Conservation (phyloP, 2,888 invertebrate genomes). For the Empis stercorea region DNA sequence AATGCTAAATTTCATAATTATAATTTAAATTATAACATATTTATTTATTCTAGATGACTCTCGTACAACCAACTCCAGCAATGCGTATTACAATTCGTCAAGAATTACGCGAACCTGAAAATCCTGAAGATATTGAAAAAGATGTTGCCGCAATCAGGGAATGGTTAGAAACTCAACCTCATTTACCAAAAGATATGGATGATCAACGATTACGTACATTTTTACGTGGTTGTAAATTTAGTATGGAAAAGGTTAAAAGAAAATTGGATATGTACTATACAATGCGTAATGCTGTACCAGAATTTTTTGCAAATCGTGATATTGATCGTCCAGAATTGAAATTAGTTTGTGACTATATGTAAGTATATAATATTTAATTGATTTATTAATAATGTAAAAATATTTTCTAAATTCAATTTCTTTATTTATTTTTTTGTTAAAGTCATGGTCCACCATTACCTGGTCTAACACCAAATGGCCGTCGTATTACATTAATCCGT, state of each 20-base stretch:
- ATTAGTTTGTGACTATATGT: constrained; percentile 56
- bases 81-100: constrained; percentile 52
- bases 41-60: constrained; percentile 38
- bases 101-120: constrained; percentile 51
- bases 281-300: constrained; percentile 68
- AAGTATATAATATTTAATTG: constrained; percentile 31
- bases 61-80: constrained; percentile 54
- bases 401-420: too few species aligned
- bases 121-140: constrained; percentile 42
- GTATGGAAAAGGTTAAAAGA: constrained; percentile 70
- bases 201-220: constrained; percentile 68
- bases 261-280: constrained; percentile 84
- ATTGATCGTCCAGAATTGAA: constrained; percentile 58
- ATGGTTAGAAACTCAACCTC: constrained; percentile 54
- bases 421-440: constrained; percentile 8
- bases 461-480: constrained; percentile 66
- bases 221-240: constrained; percentile 75
- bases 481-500: constrained; percentile 62
- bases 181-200: constrained; percentile 55
- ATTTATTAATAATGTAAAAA: neutral
- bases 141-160: constrained; percentile 51
- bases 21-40: too few species aligned
- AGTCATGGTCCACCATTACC: constrained; percentile 70
- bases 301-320: constrained; percentile 68
- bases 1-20: too few species aligned